Conservation (phyloP, 2,888 invertebrate genomes). For the Euplexia lucipara region DNA sequence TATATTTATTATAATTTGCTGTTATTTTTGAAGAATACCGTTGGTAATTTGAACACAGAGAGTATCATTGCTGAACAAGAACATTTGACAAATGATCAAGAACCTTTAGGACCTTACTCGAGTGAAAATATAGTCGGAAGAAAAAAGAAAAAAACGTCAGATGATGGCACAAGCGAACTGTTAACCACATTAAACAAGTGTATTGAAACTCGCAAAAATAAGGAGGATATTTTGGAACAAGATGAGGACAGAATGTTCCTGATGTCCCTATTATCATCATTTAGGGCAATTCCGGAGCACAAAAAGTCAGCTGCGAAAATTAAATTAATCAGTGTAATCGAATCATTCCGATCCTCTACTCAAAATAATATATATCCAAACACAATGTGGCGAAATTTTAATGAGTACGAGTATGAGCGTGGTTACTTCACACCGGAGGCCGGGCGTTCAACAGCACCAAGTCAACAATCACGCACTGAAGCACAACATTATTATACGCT, state of each 20-base stretch:
- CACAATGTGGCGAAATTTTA: slow-evolving; percentile 38
- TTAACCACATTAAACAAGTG: slow-evolving; percentile 28
- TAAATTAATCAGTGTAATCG: slow-evolving; percentile 35
- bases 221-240: slow-evolving; percentile 43
- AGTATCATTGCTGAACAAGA: slow-evolving; percentile 52
- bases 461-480: slow-evolving; percentile 48
- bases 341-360: slow-evolving; percentile 30
- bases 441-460: slow-evolving; percentile 42
- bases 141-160: slow-evolving; percentile 49
- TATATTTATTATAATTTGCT: slow-evolving; percentile 53
- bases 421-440: slow-evolving; percentile 41
- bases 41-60: slow-evolving; percentile 52
- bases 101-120: slow-evolving; percentile 51
- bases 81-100: slow-evolving; percentile 51
- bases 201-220: slow-evolving; percentile 50
- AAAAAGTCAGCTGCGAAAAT: slow-evolving; percentile 46
- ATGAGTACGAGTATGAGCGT: slow-evolving; percentile 48
- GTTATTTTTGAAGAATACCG: slow-evolving; percentile 53
- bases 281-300: slow-evolving; percentile 44
- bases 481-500: slow-evolving; percentile 48
- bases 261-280: slow-evolving; percentile 39
- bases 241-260: slow-evolving; percentile 43
- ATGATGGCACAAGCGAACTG: slow-evolving; percentile 47
- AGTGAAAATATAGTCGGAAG: slow-evolving; percentile 49
- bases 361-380: slow-evolving; percentile 44